Percentiles rank a stretch among this genome's conserved stretches.
These are phyloP conservation scores for Chelon auratus DNA, from an alignment of 2,797 vertebrate species.

Conservation along the genomic window DNA sequence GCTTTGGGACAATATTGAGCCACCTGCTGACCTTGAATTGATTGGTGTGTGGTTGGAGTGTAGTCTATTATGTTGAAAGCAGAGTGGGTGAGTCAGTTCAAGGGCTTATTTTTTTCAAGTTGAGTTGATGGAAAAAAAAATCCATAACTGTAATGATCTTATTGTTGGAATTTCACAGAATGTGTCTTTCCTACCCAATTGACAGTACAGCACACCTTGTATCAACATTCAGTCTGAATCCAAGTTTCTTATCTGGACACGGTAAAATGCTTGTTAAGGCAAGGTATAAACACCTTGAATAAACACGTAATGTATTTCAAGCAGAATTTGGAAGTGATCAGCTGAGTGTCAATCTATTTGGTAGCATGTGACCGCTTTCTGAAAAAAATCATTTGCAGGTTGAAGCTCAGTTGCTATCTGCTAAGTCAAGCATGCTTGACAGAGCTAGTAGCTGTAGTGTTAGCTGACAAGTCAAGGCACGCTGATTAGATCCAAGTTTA, in stretches of 20 bases:
- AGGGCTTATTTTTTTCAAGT: constrained; percentile 46
- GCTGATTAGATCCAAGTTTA: background rate
- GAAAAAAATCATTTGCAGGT: background rate
- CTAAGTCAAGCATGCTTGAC: background rate
- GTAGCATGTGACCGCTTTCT: background rate
- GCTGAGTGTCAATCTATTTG: background rate
- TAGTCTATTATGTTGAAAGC: constrained; percentile 56
- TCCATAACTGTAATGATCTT: constrained; percentile 52
- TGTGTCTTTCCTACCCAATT: constrained; percentile 8
- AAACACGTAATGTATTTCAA: background rate
- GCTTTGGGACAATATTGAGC: constrained; percentile 50
- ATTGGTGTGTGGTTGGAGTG: constrained; percentile 59
- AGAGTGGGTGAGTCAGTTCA: constrained; percentile 31
- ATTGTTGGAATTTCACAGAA: constrained; percentile 31
- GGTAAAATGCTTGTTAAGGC: background rate
- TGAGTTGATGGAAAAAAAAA: constrained; percentile 39
- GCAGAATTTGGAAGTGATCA: background rate
- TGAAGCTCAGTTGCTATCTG: background rate
- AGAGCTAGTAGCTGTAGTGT: background rate
- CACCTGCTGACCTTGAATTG: constrained; percentile 69
- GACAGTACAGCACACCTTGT: background rate
- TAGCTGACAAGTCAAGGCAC: background rate
- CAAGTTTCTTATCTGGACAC: background rate
- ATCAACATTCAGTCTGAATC: background rate
- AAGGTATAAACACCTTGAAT: background rate